phyloP scores from a whole-genome alignment of 2,888 invertebrate species.

The Rhagophthalmus giganteus region DNA sequence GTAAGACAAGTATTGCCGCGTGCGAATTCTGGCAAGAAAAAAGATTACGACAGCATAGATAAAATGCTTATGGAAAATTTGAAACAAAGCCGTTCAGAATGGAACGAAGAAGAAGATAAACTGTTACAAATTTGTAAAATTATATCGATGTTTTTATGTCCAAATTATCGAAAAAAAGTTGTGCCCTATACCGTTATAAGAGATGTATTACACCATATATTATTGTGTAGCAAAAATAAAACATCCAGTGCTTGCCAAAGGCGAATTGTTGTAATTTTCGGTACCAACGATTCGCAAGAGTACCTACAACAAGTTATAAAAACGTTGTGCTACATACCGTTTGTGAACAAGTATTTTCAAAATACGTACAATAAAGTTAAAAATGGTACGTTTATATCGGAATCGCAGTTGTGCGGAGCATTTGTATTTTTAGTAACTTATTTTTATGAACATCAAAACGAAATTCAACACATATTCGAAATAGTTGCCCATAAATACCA shows the following conservation, averaged over 20 bases:
- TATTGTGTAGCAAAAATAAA: slow-evolving; percentile 63
- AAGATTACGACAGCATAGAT: slow-evolving; percentile 65
- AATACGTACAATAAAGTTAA: slow-evolving; percentile 16
- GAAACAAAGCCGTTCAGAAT: slow-evolving; percentile 64
- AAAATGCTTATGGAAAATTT: slow-evolving; percentile 64
- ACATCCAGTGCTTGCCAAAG: slow-evolving; percentile 70
- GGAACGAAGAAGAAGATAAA: slow-evolving; percentile 71
- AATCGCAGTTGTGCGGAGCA: slow-evolving; percentile 22
- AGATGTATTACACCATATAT: slow-evolving; percentile 60
- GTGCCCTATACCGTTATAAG: slow-evolving; percentile 58
- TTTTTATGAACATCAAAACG: slow-evolving; percentile 20
- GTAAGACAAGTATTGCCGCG: slow-evolving; percentile 24
- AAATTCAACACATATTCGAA: slow-evolving; percentile 19
- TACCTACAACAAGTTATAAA: slow-evolving; percentile 16
- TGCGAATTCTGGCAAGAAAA: slow-evolving; percentile 25
- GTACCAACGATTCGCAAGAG: slow-evolving; percentile 9
- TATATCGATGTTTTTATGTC: slow-evolving; percentile 61
- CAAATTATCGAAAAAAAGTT: slow-evolving; percentile 52
- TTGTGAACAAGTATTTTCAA: slow-evolving; percentile 28
- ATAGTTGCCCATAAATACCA: slow-evolving; percentile 7
- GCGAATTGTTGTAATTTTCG: slow-evolving; percentile 54
- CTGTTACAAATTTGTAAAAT: slow-evolving; percentile 69
- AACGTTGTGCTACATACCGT: slow-evolving; percentile 17
- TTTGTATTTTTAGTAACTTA: slow-evolving; percentile 30
- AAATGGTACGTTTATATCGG: slow-evolving; percentile 5